These are phyloP conservation scores for Campaea margaritaria DNA, from an alignment of 2,888 invertebrate species.

Conservation along the genomic window DNA sequence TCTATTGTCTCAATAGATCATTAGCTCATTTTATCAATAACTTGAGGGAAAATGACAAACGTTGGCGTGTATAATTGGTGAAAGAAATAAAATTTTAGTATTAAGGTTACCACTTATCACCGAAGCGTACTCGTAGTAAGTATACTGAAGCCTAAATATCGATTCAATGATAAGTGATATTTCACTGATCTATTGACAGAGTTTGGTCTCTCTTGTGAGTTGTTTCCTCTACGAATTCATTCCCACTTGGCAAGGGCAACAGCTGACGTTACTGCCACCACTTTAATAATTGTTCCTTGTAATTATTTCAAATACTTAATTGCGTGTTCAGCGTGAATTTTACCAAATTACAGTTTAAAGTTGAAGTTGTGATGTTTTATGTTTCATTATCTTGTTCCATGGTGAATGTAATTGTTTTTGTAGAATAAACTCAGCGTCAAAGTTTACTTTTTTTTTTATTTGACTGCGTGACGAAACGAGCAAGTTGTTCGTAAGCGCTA, in stretches of 20 bases:
- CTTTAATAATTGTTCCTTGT: conserved; percentile 66
- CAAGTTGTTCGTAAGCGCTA: too few relatives aligned
- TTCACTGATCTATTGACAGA: neutral
- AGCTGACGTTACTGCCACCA: conserved; percentile 62
- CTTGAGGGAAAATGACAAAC: too few relatives aligned
- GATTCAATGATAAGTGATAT: neutral
- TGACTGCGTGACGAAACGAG: too few relatives aligned
- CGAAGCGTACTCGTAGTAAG: too few relatives aligned
- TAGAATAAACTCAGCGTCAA: too few relatives aligned
- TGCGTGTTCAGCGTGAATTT: conserved; percentile 59
- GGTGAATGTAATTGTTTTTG: neutral
- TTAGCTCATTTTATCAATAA: too few relatives aligned
- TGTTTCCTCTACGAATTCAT: conserved; percentile 1
- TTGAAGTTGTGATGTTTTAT: conserved; percentile 43
- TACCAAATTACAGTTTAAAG: conserved; percentile 56
- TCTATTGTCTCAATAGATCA: too few relatives aligned
- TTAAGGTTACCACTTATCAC: too few relatives aligned
- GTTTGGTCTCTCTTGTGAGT: neutral
- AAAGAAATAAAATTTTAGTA: too few relatives aligned
- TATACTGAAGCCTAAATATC: neutral
- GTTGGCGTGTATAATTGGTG: too few relatives aligned
- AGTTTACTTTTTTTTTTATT: too few relatives aligned
- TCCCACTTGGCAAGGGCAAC: conserved; percentile 55
- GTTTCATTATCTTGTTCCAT: conserved; percentile 3
- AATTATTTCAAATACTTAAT: conserved; percentile 66